A percentile compares a stretch with the other conserved stretches of the same genome.
phyloP scores from a whole-genome alignment of 2,797 vertebrate genomes.

The Tapirus indicus region DNA sequence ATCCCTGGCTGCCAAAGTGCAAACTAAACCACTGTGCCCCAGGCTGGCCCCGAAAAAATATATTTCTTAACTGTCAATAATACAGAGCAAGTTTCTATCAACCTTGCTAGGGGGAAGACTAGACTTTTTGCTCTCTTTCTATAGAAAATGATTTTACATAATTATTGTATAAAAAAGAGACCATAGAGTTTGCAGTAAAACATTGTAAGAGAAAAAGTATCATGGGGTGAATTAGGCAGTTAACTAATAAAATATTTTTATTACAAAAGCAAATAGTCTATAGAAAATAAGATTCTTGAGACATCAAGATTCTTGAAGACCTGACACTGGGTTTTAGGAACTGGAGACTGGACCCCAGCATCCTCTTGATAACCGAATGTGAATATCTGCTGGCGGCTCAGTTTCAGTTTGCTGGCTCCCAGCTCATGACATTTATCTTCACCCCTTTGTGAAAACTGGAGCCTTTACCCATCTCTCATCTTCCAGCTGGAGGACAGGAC shows the following conservation, averaged over 20 bases:
- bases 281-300: neutral
- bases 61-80: neutral
- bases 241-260: neutral
- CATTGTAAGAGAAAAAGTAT: neutral
- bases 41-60: neutral
- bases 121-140: neutral
- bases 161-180: neutral
- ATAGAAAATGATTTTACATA: neutral
- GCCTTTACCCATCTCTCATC: neutral
- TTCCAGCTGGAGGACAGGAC: neutral
- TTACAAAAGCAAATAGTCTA: neutral
- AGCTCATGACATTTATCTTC: neutral
- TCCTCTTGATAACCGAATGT: fast-evolving
- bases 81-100: neutral
- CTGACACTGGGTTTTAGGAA: neutral
- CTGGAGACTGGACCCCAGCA: neutral
- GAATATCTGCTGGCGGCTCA: neutral
- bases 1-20: too few relatives aligned
- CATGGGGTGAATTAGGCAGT: neutral
- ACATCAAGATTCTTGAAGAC: neutral
- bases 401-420: neutral
- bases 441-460: neutral
- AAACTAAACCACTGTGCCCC: too few relatives aligned
- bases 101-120: neutral
- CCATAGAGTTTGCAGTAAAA: neutral